Evolutionary conservation across 1,140 invertebrate genomes (phyloP).

Genomic region (Pomacea maculata): DNA sequence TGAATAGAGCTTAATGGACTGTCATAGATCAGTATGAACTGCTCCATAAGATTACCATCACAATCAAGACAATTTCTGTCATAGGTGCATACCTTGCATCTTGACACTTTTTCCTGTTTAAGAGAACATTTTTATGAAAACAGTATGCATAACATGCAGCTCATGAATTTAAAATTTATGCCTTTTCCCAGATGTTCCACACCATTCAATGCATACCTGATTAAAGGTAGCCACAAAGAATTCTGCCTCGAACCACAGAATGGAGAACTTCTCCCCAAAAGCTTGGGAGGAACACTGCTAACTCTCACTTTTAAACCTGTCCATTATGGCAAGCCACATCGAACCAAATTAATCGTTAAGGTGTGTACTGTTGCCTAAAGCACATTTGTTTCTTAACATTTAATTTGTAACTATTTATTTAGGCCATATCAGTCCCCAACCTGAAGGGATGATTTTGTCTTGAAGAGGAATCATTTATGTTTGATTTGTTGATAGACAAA

Average conservation of each 20-base stretch:
- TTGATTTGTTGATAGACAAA: neutral
- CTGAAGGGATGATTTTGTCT: neutral
- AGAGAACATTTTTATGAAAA: no score
- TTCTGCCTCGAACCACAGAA: slow-evolving; percentile 55
- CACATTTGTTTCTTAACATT: neutral
- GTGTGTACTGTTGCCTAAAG: slow-evolving; percentile 39
- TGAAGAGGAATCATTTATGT: neutral
- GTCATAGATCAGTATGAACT: no score
- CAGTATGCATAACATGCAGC: no score
- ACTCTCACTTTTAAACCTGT: slow-evolving; percentile 56
- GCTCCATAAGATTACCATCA: no score
- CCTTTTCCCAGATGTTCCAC: slow-evolving; percentile 45
- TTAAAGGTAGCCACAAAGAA: slow-evolving; percentile 61
- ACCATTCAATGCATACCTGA: slow-evolving; percentile 58
- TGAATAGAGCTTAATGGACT: no score
- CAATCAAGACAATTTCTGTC: no score
- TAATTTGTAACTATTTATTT: no score
- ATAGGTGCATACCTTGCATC: no score
- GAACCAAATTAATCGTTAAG: slow-evolving; percentile 60
- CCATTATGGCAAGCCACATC: slow-evolving; percentile 62
- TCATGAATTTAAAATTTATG: no score
- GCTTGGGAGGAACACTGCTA: slow-evolving; percentile 55
- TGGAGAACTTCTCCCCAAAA: slow-evolving; percentile 59
- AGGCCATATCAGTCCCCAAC: neutral
- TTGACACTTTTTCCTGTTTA: no score